These are phyloP conservation scores for Chaenocephalus aceratus DNA, from an alignment of 2,113 vertebrate genomes.

Conservation along the genomic window DNA sequence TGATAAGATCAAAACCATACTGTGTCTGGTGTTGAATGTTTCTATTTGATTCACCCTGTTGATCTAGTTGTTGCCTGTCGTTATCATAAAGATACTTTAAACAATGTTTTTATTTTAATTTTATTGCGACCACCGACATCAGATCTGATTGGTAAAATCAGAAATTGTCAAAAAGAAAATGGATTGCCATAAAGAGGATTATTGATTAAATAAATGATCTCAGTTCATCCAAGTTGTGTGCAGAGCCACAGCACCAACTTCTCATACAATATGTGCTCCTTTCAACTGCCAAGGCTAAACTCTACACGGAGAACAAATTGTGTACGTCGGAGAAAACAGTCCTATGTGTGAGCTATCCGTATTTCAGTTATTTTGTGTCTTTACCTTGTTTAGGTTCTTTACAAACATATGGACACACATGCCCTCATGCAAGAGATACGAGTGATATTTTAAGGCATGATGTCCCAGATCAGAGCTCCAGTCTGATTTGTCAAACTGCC, in stretches of 20 bases:
- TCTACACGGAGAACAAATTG: too few species aligned
- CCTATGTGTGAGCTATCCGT: too few species aligned
- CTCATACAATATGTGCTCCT: too few species aligned
- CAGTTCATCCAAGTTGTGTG: too few species aligned
- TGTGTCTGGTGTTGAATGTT: not conserved
- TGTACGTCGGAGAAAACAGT: too few species aligned
- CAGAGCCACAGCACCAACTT: too few species aligned
- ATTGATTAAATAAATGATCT: too few species aligned
- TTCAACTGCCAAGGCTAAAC: too few species aligned
- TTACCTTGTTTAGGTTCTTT: too few species aligned
- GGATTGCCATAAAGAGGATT: too few species aligned
- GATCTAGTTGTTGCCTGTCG: not conserved
- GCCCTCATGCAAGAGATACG: not conserved
- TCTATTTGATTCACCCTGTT: not conserved
- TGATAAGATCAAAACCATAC: not conserved
- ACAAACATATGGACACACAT: not conserved
- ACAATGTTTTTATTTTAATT: not conserved
- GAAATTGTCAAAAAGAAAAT: too few species aligned
- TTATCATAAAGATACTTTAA: not conserved
- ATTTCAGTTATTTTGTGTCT: too few species aligned
- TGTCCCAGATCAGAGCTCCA: not conserved
- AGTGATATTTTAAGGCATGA: slow-evolving; percentile 5
- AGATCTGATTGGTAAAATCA: not conserved
- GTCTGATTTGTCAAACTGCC: slow-evolving; percentile 25
- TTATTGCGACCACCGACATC: not conserved